Evolutionary conservation across 2,888 invertebrate species (phyloP), one percentile per base, ranked within the genome.

Genomic region (Amiota communis): DNA sequence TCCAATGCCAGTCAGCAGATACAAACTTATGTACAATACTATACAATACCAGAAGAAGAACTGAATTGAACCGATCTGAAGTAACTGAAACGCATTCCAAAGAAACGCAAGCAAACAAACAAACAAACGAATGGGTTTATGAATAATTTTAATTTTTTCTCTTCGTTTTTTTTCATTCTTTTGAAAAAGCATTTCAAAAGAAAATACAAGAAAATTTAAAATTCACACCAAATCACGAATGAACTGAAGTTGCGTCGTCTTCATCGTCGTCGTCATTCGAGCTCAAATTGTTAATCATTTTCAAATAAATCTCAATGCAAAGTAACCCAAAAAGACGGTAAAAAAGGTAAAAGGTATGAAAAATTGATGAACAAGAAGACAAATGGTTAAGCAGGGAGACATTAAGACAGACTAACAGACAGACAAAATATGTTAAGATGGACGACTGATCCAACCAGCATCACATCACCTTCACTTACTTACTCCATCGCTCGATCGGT

Each of bases 211-310:
- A 49, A 51, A 71, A 23, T 51, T 53, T 53, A 53, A 57, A 13
- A 70, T 61, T 61, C 70, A 61, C 49, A 59, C 59, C 70, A 70
- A 70, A 59, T 12, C 8, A 57, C 68, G 36, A n/a, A 68, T 12
- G 36, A 1, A 2, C 9, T 20, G 17, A 59, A 59, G 59, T 57
- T 17, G 15, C n/a, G 56, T 48, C 65, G n/a, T 12, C 12, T 6
- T 13, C 53, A 9, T 51, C 53, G 0, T 13, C 51, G 51, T 51
- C 47, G n/a, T 48, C 65, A 48, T 46, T 36, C 10, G 46, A 36
- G n/a, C 15, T 20, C 48, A 47, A 63, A 63, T 63, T 71, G 71
- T 71, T 71, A 63, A 71, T 63, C 63, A 71, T 63, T 71, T 71
- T 71, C 47, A 71, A 71, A 63, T 71, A 71, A 63, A 71, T 63